phyloP scores from a whole-genome alignment of 2,797 vertebrate genomes.

The Sciurus vulgaris region DNA sequence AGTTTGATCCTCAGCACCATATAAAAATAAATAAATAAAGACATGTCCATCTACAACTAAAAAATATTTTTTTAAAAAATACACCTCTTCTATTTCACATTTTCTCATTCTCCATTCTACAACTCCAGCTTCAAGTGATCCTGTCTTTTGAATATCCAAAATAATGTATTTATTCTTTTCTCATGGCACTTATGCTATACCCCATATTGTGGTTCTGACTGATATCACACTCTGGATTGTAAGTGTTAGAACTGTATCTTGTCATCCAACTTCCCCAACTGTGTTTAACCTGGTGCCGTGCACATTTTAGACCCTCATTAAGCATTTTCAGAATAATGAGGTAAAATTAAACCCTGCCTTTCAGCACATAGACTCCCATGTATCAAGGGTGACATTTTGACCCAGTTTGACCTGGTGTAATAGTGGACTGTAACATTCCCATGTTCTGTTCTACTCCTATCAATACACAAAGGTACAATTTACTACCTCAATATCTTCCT shows the following conservation, averaged over 20 bases:
- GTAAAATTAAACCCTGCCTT: neutral
- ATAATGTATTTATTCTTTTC: neutral
- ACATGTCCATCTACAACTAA: too few relatives aligned
- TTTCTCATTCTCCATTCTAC: neutral
- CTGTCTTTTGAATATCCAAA: neutral
- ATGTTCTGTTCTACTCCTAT: neutral
- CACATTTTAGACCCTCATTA: neutral
- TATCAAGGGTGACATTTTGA: neutral
- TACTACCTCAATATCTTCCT: neutral
- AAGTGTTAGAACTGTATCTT: neutral
- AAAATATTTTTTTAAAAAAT: neutral
- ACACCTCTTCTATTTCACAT: neutral
- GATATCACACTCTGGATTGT: neutral
- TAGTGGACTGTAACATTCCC: neutral
- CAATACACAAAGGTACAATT: neutral
- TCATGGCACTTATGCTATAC: neutral
- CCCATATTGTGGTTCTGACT: neutral
- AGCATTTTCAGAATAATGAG: neutral
- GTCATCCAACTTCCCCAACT: neutral
- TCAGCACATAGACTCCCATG: neutral
- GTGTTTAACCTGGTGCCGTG: neutral
- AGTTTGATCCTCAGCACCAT: too few relatives aligned
- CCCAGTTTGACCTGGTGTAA: neutral
- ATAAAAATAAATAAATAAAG: too few relatives aligned
- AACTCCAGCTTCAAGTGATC: neutral